Conservation (phyloP, 2,113 vertebrate genomes). For the Laterallus jamaicensis region DNA sequence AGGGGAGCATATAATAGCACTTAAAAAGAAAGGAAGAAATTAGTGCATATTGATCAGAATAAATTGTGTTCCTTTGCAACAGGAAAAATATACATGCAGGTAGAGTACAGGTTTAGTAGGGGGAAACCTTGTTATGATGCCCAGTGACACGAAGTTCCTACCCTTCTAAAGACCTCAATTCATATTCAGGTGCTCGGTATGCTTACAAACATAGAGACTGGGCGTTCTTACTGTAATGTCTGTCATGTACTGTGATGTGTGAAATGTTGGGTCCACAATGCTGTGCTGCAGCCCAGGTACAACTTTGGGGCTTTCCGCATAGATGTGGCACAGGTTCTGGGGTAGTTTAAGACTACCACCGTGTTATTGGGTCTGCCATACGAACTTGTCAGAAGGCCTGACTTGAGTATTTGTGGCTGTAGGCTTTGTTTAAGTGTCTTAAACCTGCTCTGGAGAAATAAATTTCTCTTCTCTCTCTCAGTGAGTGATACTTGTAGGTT, state of each 20-base stretch:
- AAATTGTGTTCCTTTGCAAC: background rate
- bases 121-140: background rate
- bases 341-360: background rate
- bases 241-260: background rate
- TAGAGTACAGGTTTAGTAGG: background rate
- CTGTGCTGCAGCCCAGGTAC: background rate
- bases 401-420: background rate
- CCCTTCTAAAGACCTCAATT: background rate
- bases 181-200: background rate
- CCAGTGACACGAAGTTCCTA: background rate
- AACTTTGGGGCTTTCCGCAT: background rate
- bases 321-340: background rate
- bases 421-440: background rate
- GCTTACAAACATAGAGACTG: background rate
- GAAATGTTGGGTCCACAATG: background rate
- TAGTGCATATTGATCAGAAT: background rate
- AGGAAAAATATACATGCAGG: background rate
- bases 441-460: background rate
- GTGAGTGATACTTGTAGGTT: background rate
- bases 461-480: background rate
- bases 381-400: background rate
- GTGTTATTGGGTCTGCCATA: fast-evolving
- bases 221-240: background rate
- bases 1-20: background rate
- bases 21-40: background rate